Evolutionary conservation across 2,797 vertebrate genomes (phyloP), one percentile per base, ranked within the genome.

Genomic region (Enteromius argenteus): DNA sequence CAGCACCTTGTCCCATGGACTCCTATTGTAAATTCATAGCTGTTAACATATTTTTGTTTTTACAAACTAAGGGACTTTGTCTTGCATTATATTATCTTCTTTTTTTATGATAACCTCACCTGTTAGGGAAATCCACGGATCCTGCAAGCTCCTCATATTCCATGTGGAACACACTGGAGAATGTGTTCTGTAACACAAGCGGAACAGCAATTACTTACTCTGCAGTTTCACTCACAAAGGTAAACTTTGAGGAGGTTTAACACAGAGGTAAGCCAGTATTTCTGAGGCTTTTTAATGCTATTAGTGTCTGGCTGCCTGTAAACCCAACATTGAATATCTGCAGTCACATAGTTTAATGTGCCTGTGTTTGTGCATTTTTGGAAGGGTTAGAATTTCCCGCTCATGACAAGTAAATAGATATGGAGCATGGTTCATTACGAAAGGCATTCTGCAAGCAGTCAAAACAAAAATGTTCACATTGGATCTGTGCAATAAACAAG

Each of bases 121-220:
- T 97, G 91, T 96, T 96, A 79, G 95, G 87, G 35, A 90, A 85
- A 56, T 96, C 95, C 8, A 93, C 79, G 51, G 95, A 90, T 81
- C 96, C 94, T 37, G 92, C 90, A 51, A 97, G 90, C 86, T 97
- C 96, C 78, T 98, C 95, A 66, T 95, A 95, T 87, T 98, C 97
- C 98, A 99, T 99, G 91, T 99, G 97, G 91, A 99, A 99, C 86
- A 99, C 96, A 53, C 97, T 97, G 90, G 97, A 98, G 94, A 99
- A 99, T 37, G 97, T 96, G 91, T 99, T 97, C 98, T 99, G 93
- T 62, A 93, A 94, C 87, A 85, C 27, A 90, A 73, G 51, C 53
- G 78, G 42, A 81, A 83, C 30, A 51, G 79, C 69, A 23, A 83
- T 72, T 68, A 86, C 27, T 77, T 39, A 83, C 58, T 49, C 42